A percentile compares a stretch with the other conserved stretches of the same genome.
These are phyloP conservation scores for Vanacampus margaritifer DNA, from an alignment of 2,113 vertebrate species.

Conservation along the genomic window DNA sequence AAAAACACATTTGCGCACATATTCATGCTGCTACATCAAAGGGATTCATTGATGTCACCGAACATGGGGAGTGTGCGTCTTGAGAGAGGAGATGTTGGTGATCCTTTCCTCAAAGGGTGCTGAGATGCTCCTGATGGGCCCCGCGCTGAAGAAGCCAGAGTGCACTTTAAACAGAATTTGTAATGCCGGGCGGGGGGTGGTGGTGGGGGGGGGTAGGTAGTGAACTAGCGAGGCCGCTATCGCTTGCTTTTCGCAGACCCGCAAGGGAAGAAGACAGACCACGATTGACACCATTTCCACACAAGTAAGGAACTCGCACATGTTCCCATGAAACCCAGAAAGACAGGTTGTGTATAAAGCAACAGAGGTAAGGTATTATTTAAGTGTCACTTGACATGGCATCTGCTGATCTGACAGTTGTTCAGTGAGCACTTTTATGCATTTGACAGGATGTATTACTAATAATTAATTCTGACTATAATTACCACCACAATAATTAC, in stretches of 20 bases:
- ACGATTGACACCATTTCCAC: slow-evolving; percentile 73
- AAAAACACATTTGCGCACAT: slow-evolving; percentile 69
- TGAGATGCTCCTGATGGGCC: slow-evolving; percentile 74
- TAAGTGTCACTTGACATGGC: not conserved
- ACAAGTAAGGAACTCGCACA: slow-evolving; percentile 33
- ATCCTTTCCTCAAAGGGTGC: slow-evolving; percentile 74
- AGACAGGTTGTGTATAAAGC: slow-evolving; percentile 2
- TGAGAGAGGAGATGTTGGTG: slow-evolving; percentile 67
- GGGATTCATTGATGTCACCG: slow-evolving; percentile 75
- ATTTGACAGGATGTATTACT: not conserved
- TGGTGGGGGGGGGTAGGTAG: slow-evolving; percentile 67
- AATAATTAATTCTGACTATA: slow-evolving; percentile 3
- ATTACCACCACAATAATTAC: slow-evolving; percentile 6
- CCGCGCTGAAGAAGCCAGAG: slow-evolving; percentile 65
- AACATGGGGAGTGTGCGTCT: slow-evolving; percentile 66
- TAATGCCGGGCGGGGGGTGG: slow-evolving; percentile 73
- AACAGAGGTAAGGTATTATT: slow-evolving; percentile 2
- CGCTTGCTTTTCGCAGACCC: slow-evolving; percentile 68
- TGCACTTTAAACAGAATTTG: slow-evolving; percentile 79
- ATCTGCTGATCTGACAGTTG: slow-evolving; percentile 13
- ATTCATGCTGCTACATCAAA: slow-evolving; percentile 76
- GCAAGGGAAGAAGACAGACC: slow-evolving; percentile 61
- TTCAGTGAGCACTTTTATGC: not conserved
- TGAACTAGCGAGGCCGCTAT: slow-evolving; percentile 66
- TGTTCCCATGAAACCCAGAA: slow-evolving; percentile 9